phyloP scores from a whole-genome alignment of 2,113 vertebrate genomes.

The Sclerurus mexicanus region DNA sequence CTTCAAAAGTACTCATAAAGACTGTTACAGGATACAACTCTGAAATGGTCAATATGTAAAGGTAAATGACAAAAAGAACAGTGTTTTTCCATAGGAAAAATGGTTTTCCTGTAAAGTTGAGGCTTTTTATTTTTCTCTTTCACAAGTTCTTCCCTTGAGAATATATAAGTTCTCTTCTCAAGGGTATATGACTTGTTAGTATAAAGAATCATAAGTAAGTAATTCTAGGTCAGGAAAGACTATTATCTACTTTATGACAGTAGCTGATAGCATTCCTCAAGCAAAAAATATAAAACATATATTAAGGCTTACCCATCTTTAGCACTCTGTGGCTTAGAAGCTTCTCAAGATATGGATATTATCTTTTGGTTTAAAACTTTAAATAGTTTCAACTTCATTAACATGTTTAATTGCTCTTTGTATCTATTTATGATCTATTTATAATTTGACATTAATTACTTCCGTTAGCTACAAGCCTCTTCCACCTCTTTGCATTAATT shows the following conservation, averaged over 20 bases:
- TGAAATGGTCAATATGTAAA: accelerated
- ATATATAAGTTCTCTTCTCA: background rate
- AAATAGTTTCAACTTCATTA: background rate
- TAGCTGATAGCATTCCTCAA: background rate
- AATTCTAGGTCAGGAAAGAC: background rate
- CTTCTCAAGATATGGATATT: background rate
- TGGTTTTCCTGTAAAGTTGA: background rate
- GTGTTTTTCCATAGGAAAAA: background rate
- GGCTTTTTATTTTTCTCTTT: background rate
- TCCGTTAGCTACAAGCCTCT: background rate
- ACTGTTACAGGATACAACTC: background rate
- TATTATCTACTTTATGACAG: background rate
- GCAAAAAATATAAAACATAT: background rate
- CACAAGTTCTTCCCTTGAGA: background rate
- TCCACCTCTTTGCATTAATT: background rate
- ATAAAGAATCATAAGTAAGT: background rate
- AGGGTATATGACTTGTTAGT: background rate
- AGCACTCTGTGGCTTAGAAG: background rate
- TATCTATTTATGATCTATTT: background rate
- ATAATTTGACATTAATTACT: background rate
- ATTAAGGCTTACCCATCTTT: background rate
- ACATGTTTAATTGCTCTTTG: background rate
- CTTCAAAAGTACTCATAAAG: background rate
- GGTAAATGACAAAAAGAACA: background rate
- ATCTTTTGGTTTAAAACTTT: background rate